phyloP scores from a whole-genome alignment of 2,797 vertebrate species.

The Thripadectes ignobilis region DNA sequence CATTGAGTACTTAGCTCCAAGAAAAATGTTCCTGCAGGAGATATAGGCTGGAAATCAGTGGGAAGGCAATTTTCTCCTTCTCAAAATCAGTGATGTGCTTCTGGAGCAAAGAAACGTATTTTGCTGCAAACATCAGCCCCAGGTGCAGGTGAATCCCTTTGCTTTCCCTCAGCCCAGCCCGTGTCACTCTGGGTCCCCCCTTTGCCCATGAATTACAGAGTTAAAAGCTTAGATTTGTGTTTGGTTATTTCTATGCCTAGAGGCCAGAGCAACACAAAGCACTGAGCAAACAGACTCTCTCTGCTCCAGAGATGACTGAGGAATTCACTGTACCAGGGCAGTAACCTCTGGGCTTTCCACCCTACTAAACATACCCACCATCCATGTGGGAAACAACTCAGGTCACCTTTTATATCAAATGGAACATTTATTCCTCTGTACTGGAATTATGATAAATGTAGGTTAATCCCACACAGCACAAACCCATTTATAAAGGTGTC shows the following conservation, averaged over 20 bases:
- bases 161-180: neutral
- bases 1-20: neutral
- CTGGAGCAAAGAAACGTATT: neutral
- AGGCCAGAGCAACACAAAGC: neutral
- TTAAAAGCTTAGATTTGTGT: neutral
- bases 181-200: neutral
- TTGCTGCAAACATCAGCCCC: neutral
- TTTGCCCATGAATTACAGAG: fast-evolving
- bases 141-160: neutral
- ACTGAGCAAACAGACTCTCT: neutral
- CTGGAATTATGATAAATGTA: neutral
- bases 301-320: neutral
- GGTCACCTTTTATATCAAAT: neutral
- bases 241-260: neutral
- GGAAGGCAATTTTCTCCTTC: neutral
- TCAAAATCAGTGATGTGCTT: neutral
- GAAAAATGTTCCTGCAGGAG: neutral
- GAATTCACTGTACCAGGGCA: neutral
- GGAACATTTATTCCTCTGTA: neutral
- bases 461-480: constrained; percentile 1
- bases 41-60: neutral
- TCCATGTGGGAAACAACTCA: neutral
- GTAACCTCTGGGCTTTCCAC: constrained; percentile 43
- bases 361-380: neutral
- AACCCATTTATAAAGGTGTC: neutral